Conservation (phyloP, 2,888 invertebrate species). For the Tromatobia lineatoria region DNA sequence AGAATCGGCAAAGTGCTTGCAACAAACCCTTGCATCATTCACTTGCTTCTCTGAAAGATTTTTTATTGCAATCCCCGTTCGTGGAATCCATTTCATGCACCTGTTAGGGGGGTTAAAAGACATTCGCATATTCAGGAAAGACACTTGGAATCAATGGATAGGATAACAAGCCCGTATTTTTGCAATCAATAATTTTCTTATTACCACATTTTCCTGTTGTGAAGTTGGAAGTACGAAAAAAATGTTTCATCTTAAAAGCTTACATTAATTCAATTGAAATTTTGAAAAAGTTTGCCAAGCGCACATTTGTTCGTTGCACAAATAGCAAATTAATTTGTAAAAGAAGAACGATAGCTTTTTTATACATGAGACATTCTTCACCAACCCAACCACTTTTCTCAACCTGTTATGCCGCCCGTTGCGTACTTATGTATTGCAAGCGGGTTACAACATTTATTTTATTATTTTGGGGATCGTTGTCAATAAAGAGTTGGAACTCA, state of each 20-base stretch:
- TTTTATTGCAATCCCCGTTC: not conserved
- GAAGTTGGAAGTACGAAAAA: not conserved
- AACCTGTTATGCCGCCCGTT: too few relatives aligned
- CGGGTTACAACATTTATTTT: too few relatives aligned
- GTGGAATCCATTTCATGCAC: slow-evolving; percentile 17
- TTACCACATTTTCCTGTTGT: not conserved
- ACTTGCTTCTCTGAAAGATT: not conserved
- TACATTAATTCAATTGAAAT: too few relatives aligned
- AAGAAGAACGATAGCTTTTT: too few relatives aligned
- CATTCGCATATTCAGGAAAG: not conserved
- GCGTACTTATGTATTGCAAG: too few relatives aligned
- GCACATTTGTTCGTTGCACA: too few relatives aligned
- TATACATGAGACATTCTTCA: too few relatives aligned
- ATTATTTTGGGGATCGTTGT: too few relatives aligned
- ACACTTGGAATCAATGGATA: not conserved
- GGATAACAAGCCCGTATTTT: not conserved
- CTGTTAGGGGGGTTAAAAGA: slow-evolving; percentile 2
- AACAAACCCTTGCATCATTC: slow-evolving; percentile 22
- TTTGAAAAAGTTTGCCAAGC: too few relatives aligned
- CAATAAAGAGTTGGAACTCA: too few relatives aligned
- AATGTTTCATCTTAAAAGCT: not conserved
- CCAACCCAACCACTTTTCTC: too few relatives aligned
- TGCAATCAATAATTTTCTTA: not conserved
- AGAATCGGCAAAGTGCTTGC: slow-evolving; percentile 20
- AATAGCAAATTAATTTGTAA: too few relatives aligned